A percentile compares a stretch with the other conserved stretches of the same genome.
Conservation (phyloP, 1,140 invertebrate species). For the Akabosia matsudoensis region DNA sequence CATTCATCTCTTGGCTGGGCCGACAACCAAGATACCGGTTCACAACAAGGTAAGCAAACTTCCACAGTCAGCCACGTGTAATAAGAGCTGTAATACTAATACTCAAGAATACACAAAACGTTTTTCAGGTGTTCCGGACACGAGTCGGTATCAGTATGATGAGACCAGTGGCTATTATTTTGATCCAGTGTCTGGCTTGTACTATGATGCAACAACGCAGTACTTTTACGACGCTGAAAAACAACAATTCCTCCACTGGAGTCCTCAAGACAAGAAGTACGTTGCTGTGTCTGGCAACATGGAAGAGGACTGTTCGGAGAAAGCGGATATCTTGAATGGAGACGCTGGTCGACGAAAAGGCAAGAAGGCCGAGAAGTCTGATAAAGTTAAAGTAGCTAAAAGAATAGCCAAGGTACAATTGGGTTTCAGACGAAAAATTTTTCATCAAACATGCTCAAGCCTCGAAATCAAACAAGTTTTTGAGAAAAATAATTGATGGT, state of each 20-base stretch:
- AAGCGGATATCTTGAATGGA: constrained; percentile 44
- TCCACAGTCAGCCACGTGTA: background rate
- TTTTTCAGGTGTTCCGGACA: constrained; percentile 73
- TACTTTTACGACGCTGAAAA: constrained; percentile 89
- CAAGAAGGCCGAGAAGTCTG: constrained; percentile 62
- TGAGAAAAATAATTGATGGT: background rate
- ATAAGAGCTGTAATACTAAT: background rate
- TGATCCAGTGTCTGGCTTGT: constrained; percentile 84
- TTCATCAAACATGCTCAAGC: background rate
- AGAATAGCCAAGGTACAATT: constrained; percentile 89
- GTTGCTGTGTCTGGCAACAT: constrained; percentile 64
- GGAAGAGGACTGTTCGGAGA: constrained; percentile 45
- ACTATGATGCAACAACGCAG: constrained; percentile 92
- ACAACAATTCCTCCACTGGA: constrained; percentile 94
- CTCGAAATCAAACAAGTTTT: background rate
- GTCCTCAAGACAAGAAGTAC: constrained; percentile 75
- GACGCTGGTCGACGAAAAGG: constrained; percentile 51
- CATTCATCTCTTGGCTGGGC: constrained; percentile 23
- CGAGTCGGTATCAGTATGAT: constrained; percentile 88
- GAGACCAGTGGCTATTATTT: constrained; percentile 95
- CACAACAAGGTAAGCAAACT: background rate
- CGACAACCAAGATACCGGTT: constrained; percentile 9
- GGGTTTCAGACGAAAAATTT: constrained; percentile 7
- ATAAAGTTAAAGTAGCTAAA: constrained; percentile 95
- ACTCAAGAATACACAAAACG: background rate